Evolutionary conservation across 2,888 invertebrate genomes (phyloP), one percentile per base, ranked within the genome.

Genomic region (Zaprionus bogoriensis): DNA sequence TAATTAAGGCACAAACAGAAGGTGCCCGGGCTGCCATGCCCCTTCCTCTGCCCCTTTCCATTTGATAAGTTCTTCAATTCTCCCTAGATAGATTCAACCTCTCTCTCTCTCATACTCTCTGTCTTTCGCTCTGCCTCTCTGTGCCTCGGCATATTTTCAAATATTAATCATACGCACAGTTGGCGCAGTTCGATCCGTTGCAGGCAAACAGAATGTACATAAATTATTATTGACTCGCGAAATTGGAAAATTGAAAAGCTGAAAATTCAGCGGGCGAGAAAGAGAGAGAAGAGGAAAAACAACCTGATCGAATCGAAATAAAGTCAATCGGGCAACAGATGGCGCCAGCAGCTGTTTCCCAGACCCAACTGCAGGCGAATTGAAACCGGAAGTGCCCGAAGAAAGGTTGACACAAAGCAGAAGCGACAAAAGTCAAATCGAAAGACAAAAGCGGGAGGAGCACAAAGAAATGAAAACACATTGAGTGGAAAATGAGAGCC

Each of bases 121-220:
- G 44, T 38, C 46, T 30, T n/a, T 10, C 10, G 4, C 28, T 19
- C 22, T n/a, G 27, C 28, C 38, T 38, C 17, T 19, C 5, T 27
- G 3, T 10, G 30, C 30, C 6, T 23, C 10, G 5, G 32, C 58
- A 77, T 72, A 64, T 66, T 75, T 77, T 14, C 25, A 28, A 45
- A 75, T 85, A 85, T 80, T 80, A 85, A 78, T 80, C 82, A 80
- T 85, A 84, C 82, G 80, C 85, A 84, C 68, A 38, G 84, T 74
- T 60, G 63, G 57, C 67, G 47, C 27, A 44, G 63, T 65, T 66
- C 54, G 54, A 62, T 57, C 32, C 67, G 41, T n/a, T n/a, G 20
- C 41, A 39, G 14, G 3, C 2, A 14, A 39, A 39, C 47, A 30
- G n/a, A 53, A 50, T 27, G 41, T 50, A 46, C 73, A 70, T 60